Conservation (phyloP, 2,888 invertebrate species). For the Marronus borbonicus region DNA sequence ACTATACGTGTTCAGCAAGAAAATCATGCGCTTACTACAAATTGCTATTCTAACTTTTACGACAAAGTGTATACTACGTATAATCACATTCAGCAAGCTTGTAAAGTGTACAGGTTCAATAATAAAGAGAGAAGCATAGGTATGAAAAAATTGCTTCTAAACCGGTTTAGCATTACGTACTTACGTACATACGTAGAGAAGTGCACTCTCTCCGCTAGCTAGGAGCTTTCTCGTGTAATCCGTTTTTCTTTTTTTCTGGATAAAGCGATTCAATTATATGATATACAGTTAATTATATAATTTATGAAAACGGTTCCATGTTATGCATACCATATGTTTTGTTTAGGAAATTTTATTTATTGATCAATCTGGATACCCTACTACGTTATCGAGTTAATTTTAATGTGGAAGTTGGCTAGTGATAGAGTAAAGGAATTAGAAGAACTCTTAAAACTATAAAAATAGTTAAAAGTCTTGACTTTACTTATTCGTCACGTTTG, state of each 20-base stretch:
- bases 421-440: too few species aligned
- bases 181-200: neutral
- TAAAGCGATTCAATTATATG: conserved; percentile 23
- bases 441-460: too few species aligned
- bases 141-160: conserved; percentile 44
- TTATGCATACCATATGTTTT: too few species aligned
- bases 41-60: conserved; percentile 43
- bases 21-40: conserved; percentile 33
- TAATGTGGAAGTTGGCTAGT: too few species aligned
- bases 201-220: conserved; percentile 9
- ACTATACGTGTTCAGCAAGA: conserved; percentile 26
- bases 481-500: too few species aligned
- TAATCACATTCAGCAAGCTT: conserved; percentile 44
- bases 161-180: conserved; percentile 40
- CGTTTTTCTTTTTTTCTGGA: conserved; percentile 8
- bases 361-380: too few species aligned
- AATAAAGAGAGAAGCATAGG: conserved; percentile 41
- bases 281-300: conserved; percentile 22
- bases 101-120: conserved; percentile 47
- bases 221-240: conserved; percentile 27
- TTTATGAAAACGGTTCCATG: conserved; percentile 2
- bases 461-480: too few species aligned
- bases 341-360: too few species aligned
- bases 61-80: conserved; percentile 28
- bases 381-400: too few species aligned